Percentiles rank a stretch among this genome's conserved stretches.
These are phyloP conservation scores for Scylla paramamosain DNA, from an alignment of 1,140 invertebrate genomes.

Conservation along the genomic window DNA sequence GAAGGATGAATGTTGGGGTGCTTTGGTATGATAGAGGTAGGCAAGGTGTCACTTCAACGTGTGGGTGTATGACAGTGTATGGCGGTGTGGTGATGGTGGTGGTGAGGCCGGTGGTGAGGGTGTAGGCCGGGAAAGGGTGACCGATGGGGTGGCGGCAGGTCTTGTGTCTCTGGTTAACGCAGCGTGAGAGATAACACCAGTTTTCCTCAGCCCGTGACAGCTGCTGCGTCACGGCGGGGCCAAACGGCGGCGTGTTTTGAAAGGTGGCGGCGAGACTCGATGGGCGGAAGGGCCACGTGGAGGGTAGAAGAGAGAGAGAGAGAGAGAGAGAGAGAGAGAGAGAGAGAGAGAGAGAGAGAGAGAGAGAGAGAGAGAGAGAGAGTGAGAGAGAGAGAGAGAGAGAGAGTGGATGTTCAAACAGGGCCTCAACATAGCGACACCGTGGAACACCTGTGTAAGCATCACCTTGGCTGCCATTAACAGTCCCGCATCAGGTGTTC, in stretches of 20 bases:
- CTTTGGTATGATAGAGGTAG: too few species aligned
- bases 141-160: background rate
- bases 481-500: too few species aligned
- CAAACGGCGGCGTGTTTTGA: background rate
- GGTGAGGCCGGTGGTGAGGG: background rate
- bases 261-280: background rate
- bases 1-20: background rate
- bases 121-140: background rate
- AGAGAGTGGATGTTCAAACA: too few species aligned
- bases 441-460: too few species aligned
- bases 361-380: background rate
- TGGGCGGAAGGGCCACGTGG: background rate
- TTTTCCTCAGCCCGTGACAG: constrained; percentile 30
- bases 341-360: background rate
- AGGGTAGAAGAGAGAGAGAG: background rate
- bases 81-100: background rate
- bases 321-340: constrained; percentile 15
- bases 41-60: too few species aligned
- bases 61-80: background rate
- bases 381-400: background rate
- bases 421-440: too few species aligned
- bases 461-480: too few species aligned
- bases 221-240: constrained; percentile 11
- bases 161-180: constrained; percentile 11
- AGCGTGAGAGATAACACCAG: constrained; percentile 50